phyloP scores from a whole-genome alignment of 1,140 invertebrate species.

The Aplysia californica region DNA sequence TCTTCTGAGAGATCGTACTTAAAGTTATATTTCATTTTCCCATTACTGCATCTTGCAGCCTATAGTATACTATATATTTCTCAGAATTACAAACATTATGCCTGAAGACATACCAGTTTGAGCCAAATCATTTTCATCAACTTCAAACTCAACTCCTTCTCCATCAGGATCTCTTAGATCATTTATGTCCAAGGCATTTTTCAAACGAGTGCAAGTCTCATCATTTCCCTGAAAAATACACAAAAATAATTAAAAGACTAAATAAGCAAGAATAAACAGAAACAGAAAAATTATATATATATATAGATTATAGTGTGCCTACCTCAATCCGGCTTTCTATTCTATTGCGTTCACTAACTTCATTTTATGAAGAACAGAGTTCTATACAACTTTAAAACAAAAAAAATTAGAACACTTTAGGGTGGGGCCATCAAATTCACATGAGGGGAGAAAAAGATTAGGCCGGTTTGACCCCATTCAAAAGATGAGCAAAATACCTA shows the following conservation, averaged over 20 bases:
- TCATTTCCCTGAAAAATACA: constrained; percentile 24
- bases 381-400: too few relatives aligned
- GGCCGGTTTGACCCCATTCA: too few relatives aligned
- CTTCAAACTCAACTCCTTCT: constrained; percentile 21
- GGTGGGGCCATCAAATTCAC: too few relatives aligned
- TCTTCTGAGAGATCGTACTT: not conserved
- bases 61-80: not conserved
- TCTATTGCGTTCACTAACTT: too few relatives aligned
- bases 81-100: not conserved
- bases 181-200: constrained; percentile 2
- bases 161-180: constrained; percentile 11
- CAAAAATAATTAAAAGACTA: constrained; percentile 25
- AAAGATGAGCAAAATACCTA: too few relatives aligned
- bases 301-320: too few relatives aligned
- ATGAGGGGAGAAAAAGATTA: too few relatives aligned
- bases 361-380: too few relatives aligned
- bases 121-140: not conserved
- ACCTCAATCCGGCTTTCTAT: too few relatives aligned
- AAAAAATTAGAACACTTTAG: too few relatives aligned
- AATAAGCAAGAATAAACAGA: constrained; percentile 21
- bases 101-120: not conserved
- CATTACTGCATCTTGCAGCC: not conserved
- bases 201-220: not conserved
- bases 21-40: not conserved
- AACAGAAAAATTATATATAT: too few relatives aligned